Evolutionary conservation across 1,140 invertebrate genomes (phyloP).

Genomic region (Manduca sexta): DNA sequence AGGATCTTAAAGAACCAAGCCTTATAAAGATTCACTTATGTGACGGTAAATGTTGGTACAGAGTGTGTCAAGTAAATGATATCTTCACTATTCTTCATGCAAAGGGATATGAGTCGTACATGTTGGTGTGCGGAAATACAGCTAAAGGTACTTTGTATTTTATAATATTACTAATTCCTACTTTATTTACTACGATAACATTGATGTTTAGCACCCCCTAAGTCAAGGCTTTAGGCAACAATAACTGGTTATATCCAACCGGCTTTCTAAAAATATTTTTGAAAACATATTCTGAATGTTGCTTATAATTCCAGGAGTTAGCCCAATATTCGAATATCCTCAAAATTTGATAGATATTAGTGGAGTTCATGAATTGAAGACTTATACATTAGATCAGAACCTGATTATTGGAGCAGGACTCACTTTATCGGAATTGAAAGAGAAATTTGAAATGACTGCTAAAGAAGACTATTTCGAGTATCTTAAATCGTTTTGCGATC

Average conservation of each 20-base stretch:
- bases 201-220: too few species aligned
- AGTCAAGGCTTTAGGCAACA: too few species aligned
- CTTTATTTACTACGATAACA: too few species aligned
- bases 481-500: conserved; percentile 53
- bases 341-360: conserved; percentile 82
- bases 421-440: conserved; percentile 76
- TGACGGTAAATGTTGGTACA: conserved; percentile 43
- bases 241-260: too few species aligned
- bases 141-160: conserved; percentile 56
- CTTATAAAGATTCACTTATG: conserved; percentile 31
- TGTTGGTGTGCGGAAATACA: conserved; percentile 74
- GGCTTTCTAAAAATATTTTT: too few species aligned
- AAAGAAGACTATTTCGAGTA: conserved; percentile 60
- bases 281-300: too few species aligned
- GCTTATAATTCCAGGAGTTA: conserved; percentile 78
- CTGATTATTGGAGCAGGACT: conserved; percentile 77
- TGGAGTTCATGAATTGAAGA: conserved; percentile 76
- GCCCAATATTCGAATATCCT: conserved; percentile 75
- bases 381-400: conserved; percentile 61
- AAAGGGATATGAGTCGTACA: conserved; percentile 50
- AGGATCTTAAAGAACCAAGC: conserved; percentile 31
- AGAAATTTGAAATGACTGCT: conserved; percentile 73
- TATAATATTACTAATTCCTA: too few species aligned
- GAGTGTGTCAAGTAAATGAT: conserved; percentile 26
- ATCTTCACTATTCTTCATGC: conserved; percentile 34